Evolutionary conservation across 2,888 invertebrate species (phyloP), one percentile per base, ranked within the genome.

Genomic region (Latheticus oryzae): DNA sequence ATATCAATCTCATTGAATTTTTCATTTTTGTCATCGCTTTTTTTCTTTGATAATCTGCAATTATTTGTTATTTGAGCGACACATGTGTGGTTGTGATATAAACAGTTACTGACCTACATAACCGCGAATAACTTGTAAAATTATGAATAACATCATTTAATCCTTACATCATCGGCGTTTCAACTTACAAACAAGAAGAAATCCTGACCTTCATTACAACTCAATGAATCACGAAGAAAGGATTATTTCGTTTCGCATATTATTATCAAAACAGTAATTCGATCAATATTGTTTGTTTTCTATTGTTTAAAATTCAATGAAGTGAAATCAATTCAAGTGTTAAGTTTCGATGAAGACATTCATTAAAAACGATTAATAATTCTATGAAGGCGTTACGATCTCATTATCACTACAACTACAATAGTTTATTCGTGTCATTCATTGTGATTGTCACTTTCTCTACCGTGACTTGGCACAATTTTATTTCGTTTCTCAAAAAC

Each of bases 101-200:
- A 23, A 40, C 40, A 40, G 40, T 40, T 40, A 42, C 42, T 42
- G 42, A 42, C 42, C 42, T 17, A 42, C 23, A 12, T 40, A 40
- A 40, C 24, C 40, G 40, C 40, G 11, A 19, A 23, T 19, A n/a
- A n/a, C n/a, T n/a, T n/a, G n/a, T n/a, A n/a, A n/a, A n/a, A 33
- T 37, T 17, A 37, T 17, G 19, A 37, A 37, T 37, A 11, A 2
- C 33, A 15, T 15, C 12, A 33, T 24, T 40, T 24, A 28, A 42
- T 42, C 9, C 16, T 42, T 42, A 42, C 42, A 42, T 28, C 26
- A 42, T 42, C 15, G 28, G 7, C 12, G 12, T 15, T 32, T 13
- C 12, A 33, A n/a, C n/a, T n/a, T 12, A 33, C 8, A 35, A 19
- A 26, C 9, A 9, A 11, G 19, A 17, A 9, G 17, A 17, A 28